Conservation (phyloP, 2,888 invertebrate genomes). For the Eupithecia abbreviata region DNA sequence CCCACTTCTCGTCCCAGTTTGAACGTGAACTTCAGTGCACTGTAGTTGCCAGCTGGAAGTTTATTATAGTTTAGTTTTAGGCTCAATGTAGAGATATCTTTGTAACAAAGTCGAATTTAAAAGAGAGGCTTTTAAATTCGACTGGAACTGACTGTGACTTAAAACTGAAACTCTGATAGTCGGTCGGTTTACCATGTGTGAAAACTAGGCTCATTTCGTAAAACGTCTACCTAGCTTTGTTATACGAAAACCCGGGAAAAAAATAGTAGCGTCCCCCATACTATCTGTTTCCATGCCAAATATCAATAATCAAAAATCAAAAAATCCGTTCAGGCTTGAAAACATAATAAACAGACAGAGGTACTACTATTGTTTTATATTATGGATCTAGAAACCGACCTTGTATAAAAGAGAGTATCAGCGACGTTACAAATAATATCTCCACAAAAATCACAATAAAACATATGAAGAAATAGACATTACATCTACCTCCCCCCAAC, state of each 20-base stretch:
- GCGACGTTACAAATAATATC: conserved; percentile 11
- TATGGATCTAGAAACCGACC: neutral
- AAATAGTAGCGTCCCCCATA: no score
- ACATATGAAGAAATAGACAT: conserved; percentile 63
- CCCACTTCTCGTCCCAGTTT: conserved; percentile 92
- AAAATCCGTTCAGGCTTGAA: no score
- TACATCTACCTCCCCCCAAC: conserved; percentile 88
- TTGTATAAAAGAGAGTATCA: neutral
- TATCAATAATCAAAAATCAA: no score
- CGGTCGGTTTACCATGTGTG: neutral
- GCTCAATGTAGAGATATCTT: conserved; percentile 14
- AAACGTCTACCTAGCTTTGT: neutral
- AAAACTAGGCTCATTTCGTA: neutral
- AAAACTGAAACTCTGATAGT: neutral
- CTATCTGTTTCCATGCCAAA: no score
- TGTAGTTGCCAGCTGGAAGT: conserved; percentile 91
- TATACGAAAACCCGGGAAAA: no score
- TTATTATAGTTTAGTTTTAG: conserved; percentile 17
- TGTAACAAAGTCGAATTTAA: no score
- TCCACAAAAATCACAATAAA: conserved; percentile 18
- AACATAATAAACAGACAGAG: no score
- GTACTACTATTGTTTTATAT: no score
- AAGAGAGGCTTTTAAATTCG: neutral
- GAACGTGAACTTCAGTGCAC: conserved; percentile 90
- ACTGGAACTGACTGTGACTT: no score